phyloP scores from a whole-genome alignment of 2,113 vertebrate species.

The Melanerpes formicivorus region DNA sequence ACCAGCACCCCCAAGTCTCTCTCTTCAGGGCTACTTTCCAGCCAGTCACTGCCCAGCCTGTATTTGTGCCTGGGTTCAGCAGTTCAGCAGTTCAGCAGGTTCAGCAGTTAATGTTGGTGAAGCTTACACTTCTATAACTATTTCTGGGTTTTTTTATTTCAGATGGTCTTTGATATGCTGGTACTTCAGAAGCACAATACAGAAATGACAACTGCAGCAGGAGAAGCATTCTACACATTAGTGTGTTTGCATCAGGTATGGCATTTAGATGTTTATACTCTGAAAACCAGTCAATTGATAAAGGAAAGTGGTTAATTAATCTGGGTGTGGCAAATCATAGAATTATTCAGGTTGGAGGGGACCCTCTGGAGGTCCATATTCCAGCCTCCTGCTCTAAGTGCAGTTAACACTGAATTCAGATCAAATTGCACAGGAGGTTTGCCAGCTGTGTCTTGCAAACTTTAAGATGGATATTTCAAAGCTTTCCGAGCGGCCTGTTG shows the following conservation, averaged over 20 bases:
- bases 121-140: not conserved
- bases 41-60: too few relatives aligned
- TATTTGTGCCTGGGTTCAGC: too few relatives aligned
- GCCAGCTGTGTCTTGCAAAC: not conserved
- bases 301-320: not conserved
- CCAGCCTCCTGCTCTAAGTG: not conserved
- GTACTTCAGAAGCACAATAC: slow-evolving; percentile 98
- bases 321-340: not conserved
- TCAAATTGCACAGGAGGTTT: not conserved
- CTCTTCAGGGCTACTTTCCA: too few relatives aligned
- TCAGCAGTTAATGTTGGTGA: not conserved
- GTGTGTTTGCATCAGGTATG: slow-evolving; percentile 95
- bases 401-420: not conserved
- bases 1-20: too few relatives aligned
- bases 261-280: not conserved
- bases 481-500: not conserved
- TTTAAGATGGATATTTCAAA: not conserved
- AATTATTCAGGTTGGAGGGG: not conserved
- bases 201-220: slow-evolving; percentile 96
- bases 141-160: slow-evolving; percentile 43
- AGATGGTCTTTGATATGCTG: slow-evolving; percentile 99
- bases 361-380: not conserved
- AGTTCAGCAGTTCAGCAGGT: too few relatives aligned
- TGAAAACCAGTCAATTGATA: not conserved
- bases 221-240: slow-evolving; percentile 97